These are phyloP conservation scores for Brenthis hecate DNA, from an alignment of 2,888 invertebrate genomes.

Conservation along the genomic window DNA sequence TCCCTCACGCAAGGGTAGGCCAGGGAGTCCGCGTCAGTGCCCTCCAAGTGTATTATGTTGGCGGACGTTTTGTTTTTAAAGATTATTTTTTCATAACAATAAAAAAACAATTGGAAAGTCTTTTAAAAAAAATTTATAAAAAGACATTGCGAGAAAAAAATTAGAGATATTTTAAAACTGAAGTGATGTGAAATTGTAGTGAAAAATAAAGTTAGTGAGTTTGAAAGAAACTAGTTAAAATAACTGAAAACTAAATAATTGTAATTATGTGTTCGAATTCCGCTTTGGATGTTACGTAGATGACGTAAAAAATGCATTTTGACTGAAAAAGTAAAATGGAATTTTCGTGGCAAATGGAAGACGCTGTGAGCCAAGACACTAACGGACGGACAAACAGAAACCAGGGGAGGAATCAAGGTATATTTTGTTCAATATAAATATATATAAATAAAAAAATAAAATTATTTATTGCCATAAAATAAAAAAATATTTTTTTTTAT, in stretches of 20 bases:
- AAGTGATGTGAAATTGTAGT: background rate
- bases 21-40: constrained; percentile 64
- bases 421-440: background rate
- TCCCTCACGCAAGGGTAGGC: constrained; percentile 64
- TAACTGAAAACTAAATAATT: background rate
- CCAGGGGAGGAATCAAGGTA: constrained; percentile 67
- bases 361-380: constrained; percentile 57
- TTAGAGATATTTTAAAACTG: background rate
- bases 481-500: too few relatives aligned
- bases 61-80: constrained; percentile 60
- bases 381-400: constrained; percentile 52
- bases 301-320: constrained; percentile 41
- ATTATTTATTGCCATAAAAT: background rate
- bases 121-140: background rate
- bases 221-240: background rate
- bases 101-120: background rate
- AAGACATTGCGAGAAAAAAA: background rate
- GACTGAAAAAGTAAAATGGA: constrained; percentile 64
- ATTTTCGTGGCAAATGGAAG: constrained; percentile 78
- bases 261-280: constrained; percentile 49
- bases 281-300: constrained; percentile 52
- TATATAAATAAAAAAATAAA: background rate
- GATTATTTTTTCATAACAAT: background rate
- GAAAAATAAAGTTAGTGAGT: background rate
- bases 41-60: constrained; percentile 69